Percentiles rank a stretch among this genome's conserved stretches.
These are phyloP conservation scores for Drosophila antonietae DNA, from an alignment of 2,888 invertebrate genomes.

Conservation along the genomic window DNA sequence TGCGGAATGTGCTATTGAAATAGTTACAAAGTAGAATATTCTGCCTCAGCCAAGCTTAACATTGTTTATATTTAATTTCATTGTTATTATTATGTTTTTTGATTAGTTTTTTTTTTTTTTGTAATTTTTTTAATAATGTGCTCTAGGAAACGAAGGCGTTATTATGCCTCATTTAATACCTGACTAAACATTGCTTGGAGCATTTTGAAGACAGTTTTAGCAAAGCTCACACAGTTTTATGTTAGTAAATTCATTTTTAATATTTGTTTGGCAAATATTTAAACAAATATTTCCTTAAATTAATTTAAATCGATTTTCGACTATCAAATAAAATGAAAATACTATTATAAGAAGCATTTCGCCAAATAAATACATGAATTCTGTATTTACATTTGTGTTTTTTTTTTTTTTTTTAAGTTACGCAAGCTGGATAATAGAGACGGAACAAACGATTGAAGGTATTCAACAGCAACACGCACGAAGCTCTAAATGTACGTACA, in stretches of 20 bases:
- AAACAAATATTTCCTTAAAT: background rate
- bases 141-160: background rate
- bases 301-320: background rate
- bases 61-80: background rate
- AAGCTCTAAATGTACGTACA: conserved; percentile 11
- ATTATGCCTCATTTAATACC: background rate
- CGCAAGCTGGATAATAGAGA: conserved; percentile 1
- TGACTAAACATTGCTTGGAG: no score
- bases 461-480: conserved; percentile 17
- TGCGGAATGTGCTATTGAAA: conserved; percentile 7
- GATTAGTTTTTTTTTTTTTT: background rate
- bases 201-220: no score
- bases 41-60: background rate
- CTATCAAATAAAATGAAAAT: background rate
- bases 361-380: background rate
- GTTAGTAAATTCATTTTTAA: no score
- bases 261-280: background rate
- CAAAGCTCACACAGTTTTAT: no score
- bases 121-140: background rate
- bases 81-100: background rate
- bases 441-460: conserved; percentile 12
- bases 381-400: background rate
- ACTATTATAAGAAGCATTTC: background rate
- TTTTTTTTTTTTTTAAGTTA: background rate
- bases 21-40: conserved; percentile 15